Evolutionary conservation across 2,888 invertebrate species (phyloP).

Genomic region (Lasioglossum pauxillum): DNA sequence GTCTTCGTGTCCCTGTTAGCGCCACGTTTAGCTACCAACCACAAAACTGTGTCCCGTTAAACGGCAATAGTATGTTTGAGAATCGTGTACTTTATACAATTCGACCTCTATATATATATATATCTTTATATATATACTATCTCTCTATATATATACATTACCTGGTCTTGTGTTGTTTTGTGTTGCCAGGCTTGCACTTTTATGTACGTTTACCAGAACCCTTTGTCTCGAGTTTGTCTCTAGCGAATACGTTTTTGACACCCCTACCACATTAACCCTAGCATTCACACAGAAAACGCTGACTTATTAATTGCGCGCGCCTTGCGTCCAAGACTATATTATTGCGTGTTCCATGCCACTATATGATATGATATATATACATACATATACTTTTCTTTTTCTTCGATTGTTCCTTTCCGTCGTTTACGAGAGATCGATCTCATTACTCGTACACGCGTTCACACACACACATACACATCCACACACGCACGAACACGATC

Average conservation of each 20-base stretch:
- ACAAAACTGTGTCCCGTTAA: conserved; percentile 30
- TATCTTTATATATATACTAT: neutral
- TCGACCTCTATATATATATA: conserved; percentile 28
- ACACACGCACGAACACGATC: neutral
- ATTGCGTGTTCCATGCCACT: conserved; percentile 60
- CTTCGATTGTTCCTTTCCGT: conserved; percentile 68
- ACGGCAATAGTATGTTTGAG: conserved; percentile 74
- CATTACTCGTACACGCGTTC: neutral
- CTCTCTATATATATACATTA: neutral
- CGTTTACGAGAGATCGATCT: conserved; percentile 34
- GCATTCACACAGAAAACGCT: conserved; percentile 74
- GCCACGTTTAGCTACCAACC: conserved; percentile 72
- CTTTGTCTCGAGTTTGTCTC: conserved; percentile 79
- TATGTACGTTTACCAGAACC: conserved; percentile 58
- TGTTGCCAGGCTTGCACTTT: conserved; percentile 83
- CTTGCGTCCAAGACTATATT: conserved; percentile 65
- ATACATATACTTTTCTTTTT: conserved; percentile 36
- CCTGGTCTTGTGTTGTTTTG: conserved; percentile 81
- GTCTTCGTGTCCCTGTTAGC: conserved; percentile 80
- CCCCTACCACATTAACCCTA: conserved; percentile 59
- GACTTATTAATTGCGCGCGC: conserved; percentile 70
- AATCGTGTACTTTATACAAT: conserved; percentile 65
- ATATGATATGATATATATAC: neutral
- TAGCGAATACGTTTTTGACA: conserved; percentile 74
- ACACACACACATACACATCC: neutral